Percentiles rank a stretch among this genome's conserved stretches.
Conservation (phyloP, 53 echinoderm and acorn worm genomes). For the Glandiceps talaboti region DNA sequence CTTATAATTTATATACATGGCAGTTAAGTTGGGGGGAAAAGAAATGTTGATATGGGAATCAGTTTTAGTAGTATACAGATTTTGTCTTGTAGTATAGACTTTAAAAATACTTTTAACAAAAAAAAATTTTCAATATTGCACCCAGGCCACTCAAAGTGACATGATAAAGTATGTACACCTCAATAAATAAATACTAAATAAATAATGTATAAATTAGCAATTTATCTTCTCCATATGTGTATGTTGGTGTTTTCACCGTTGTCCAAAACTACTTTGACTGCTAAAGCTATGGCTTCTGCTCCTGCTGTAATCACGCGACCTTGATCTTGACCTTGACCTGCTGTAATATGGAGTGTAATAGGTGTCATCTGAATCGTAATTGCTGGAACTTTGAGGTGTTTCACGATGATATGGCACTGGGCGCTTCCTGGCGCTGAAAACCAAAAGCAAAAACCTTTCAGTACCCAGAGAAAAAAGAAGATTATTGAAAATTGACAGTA, state of each 20-base stretch:
- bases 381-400: constrained; percentile 23
- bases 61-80: too few relatives aligned
- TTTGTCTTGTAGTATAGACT: too few relatives aligned
- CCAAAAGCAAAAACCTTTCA: constrained; percentile 1
- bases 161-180: neutral
- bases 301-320: constrained; percentile 10
- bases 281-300: constrained; percentile 28
- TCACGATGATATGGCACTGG: constrained; percentile 86
- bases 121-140: neutral
- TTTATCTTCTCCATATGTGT: neutral
- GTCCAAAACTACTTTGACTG: neutral
- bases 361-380: constrained; percentile 39
- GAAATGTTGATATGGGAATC: too few relatives aligned
- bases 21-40: too few relatives aligned
- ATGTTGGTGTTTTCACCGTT: neutral
- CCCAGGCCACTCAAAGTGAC: constrained; percentile 1
- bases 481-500: too few relatives aligned
- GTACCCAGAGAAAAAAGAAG: too few relatives aligned
- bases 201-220: too few relatives aligned
- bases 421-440: constrained; percentile 72
- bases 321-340: constrained; percentile 25
- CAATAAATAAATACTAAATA: neutral
- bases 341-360: constrained; percentile 33
- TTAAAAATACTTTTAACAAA: too few relatives aligned
- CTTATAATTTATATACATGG: too few relatives aligned